Evolutionary conservation across 1,140 invertebrate genomes (phyloP), one percentile per base, ranked within the genome.

Genomic region (Ylistrum balloti): DNA sequence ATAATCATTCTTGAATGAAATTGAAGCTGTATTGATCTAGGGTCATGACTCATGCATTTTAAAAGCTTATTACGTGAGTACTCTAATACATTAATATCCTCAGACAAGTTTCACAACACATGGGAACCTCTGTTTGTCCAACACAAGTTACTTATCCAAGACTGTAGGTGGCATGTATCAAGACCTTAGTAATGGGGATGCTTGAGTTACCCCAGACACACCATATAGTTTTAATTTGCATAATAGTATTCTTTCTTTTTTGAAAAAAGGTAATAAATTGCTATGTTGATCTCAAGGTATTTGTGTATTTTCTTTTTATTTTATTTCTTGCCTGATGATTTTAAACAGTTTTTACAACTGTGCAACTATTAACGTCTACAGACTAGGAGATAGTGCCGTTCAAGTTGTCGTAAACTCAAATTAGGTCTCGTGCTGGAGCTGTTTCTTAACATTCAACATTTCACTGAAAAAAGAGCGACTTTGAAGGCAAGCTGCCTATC

Each of bases 181-280:
- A 74, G 56, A 74, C 13, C 45, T 3, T 56, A 56, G 56, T 74
- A 74, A 74, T 74, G 56, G 56, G 56, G n/a, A 22, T 74, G 56
- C 56, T 74, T 74, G 56, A 74, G 56, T 74, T 74, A 74, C 56
- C 15, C 56, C 56, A 74, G 56, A 74, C 56, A 28, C 28, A 74
- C 56, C 56, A 74, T 74, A 74, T 28, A 74, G 56, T 74, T 74
- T 74, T 74, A 74, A 74, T 74, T 74, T 74, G 56, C 56, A 74
- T 74, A 74, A 74, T 74, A 74, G 56, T 74, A 74, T 74, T 74
- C 56, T 74, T 74, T 74, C 56, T 74, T 74, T 22, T 74, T 74
- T 74, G 56, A 74, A 74, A 74, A 74, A 74, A 74, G 9, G 22
- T 74, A 74, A 74, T 74, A 74, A 74, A 74, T 74, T 74, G 56